phyloP scores from a whole-genome alignment of 2,113 vertebrate species.

The Okapia johnstoni region DNA sequence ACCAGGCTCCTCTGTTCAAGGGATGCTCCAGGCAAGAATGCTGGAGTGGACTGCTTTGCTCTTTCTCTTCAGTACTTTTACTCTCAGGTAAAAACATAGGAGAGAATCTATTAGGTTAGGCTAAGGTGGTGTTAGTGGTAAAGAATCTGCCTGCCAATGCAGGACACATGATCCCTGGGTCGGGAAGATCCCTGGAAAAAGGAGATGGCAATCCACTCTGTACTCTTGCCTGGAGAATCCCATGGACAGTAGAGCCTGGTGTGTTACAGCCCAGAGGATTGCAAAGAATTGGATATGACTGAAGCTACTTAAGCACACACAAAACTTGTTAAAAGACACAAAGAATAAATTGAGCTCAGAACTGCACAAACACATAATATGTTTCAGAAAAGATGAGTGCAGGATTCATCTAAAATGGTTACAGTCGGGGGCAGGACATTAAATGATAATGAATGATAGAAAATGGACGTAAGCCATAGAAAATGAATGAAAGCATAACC shows the following conservation, averaged over 20 bases:
- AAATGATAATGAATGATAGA: neutral
- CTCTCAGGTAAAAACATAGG: neutral
- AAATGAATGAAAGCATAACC: neutral
- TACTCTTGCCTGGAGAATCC: no score
- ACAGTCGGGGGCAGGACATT: neutral
- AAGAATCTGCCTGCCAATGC: no score
- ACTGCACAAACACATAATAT: neutral
- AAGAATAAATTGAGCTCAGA: neutral
- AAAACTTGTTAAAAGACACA: neutral
- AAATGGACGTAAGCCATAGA: neutral
- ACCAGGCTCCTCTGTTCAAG: neutral
- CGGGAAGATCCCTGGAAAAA: no score
- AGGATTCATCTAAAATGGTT: neutral
- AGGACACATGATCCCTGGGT: no score
- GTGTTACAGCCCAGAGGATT: accelerated
- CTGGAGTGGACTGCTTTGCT: neutral
- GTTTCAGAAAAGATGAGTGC: neutral
- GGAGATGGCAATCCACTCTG: no score
- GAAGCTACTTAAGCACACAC: no score
- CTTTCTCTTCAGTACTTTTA: neutral
- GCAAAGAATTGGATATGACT: no score
- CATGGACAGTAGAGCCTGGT: no score
- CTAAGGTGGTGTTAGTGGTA: neutral
- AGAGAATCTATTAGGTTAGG: neutral
- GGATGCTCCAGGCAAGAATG: neutral